Percentiles rank a stretch among this genome's conserved stretches.
These are phyloP conservation scores for Takifugu ocellatus DNA, from an alignment of 2,797 vertebrate genomes.

Conservation along the genomic window DNA sequence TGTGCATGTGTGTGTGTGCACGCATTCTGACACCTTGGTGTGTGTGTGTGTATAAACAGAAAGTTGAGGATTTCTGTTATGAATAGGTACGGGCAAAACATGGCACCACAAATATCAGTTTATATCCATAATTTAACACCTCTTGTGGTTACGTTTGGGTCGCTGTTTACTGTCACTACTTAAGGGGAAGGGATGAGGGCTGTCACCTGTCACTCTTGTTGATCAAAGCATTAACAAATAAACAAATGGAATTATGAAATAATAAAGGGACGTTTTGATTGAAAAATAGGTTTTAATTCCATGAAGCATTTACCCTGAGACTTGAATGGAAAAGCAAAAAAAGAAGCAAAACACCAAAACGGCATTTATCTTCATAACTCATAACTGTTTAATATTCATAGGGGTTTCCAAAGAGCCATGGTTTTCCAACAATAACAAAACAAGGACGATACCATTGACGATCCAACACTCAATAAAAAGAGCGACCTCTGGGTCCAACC, in stretches of 20 bases:
- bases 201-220: conserved; percentile 44
- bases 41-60: conserved; percentile 22
- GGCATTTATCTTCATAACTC: conserved; percentile 5
- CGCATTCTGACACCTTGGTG: neutral
- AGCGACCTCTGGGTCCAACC: conserved; percentile 5
- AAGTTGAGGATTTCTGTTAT: conserved; percentile 54
- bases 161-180: conserved; percentile 62
- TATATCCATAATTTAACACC: conserved; percentile 10
- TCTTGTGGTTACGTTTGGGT: conserved; percentile 22
- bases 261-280: neutral
- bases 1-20: no score
- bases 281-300: neutral
- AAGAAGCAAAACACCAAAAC: conserved; percentile 12
- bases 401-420: conserved; percentile 30
- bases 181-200: conserved; percentile 37
- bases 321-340: conserved; percentile 31
- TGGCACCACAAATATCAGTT: conserved; percentile 10
- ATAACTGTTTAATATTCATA: conserved; percentile 19
- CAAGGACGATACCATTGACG: neutral
- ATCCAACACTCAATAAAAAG: no score
- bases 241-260: neutral
- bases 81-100: conserved; percentile 24
- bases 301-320: conserved; percentile 23
- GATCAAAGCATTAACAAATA: conserved; percentile 22
- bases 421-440: conserved; percentile 29